Percentiles rank a stretch among this genome's conserved stretches.
Evolutionary conservation across 1,140 invertebrate genomes (phyloP).

Genomic region (Drosophila novamexicana): DNA sequence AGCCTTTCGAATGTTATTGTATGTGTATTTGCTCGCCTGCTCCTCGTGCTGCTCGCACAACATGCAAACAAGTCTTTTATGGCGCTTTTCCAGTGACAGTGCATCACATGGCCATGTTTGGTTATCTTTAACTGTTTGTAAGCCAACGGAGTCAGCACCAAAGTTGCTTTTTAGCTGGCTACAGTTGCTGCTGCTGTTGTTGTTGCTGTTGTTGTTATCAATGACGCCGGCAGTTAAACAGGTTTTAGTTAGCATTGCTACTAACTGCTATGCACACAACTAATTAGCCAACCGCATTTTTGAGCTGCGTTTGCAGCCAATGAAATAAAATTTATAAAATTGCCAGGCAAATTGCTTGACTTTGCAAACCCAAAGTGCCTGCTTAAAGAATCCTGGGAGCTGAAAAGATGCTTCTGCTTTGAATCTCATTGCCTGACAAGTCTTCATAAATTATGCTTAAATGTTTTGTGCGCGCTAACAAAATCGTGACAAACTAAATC

Average conservation of each 20-base stretch:
- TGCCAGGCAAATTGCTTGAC: neutral
- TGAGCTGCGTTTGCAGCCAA: conserved; percentile 19
- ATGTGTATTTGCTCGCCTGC: conserved; percentile 33
- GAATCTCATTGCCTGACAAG: conserved; percentile 44
- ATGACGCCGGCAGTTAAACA: conserved; percentile 55
- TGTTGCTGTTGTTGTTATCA: conserved; percentile 56
- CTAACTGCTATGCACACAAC: conserved; percentile 42
- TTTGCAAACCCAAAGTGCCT: neutral
- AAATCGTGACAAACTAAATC: conserved; percentile 57
- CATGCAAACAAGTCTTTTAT: conserved; percentile 82
- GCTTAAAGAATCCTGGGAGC: neutral
- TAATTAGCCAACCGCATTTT: conserved; percentile 66
- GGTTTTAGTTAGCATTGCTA: conserved; percentile 36
- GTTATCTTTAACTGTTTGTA: conserved; percentile 78
- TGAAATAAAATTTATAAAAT: conserved; percentile 40
- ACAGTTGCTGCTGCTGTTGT: conserved; percentile 18
- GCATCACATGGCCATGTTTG: conserved; percentile 81
- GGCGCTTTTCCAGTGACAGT: conserved; percentile 78
- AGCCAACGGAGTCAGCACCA: conserved; percentile 46
- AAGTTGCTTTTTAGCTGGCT: conserved; percentile 31
- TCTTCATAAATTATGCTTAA: conserved; percentile 52
- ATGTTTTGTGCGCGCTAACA: conserved; percentile 10
- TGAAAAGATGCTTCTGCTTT: conserved; percentile 9
- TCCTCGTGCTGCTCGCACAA: conserved; percentile 34
- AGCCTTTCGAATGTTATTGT: conserved; percentile 54